Evolutionary conservation across 2,888 invertebrate genomes (phyloP), one percentile per base, ranked within the genome.

Genomic region (Cordilura impudica): DNA sequence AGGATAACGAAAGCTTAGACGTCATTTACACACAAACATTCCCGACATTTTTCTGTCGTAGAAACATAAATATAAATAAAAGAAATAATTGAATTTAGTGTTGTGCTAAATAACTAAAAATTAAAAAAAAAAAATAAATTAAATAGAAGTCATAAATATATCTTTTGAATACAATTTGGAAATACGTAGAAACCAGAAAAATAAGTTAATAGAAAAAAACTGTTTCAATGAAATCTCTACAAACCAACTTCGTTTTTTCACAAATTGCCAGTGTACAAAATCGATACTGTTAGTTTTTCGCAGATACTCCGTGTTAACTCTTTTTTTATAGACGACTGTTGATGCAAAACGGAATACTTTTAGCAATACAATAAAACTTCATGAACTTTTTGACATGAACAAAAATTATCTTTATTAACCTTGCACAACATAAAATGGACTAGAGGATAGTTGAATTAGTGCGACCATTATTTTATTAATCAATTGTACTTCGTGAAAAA

Each of bases 1-100:
- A 63, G 76, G 70, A 76, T 76, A 70, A 65, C 63, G 53, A 61
- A 75, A 49, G 51, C 19, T 76, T 47, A 58, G 58, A 63, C 65
- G 65, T 65, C 58, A 76, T 23, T 65, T 53, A 51, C 63, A 60
- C 23, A 70, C 61, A 58, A 60, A 70, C 39, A 63, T 39, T 47
- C 35, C 47, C 54, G n/a, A 60, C 1, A 45, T 39, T 31, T 56
- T 23, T 60, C 61, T 69, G 47, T 61, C 54, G 35, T 26, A 70
- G 16, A 70, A 70, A 58, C 45, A 43, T 54, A 72, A 72, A 63
- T 58, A 43, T n/a, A 43, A n/a, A 60, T 23, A 43, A 21, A 51
- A 39, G 39, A 51, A 43, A 51, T 19, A 47, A 12, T 29, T 51
- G 76, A 56, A 58, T 70, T 70, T 70, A 70, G 58, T 60, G 45